Evolutionary conservation across 2,888 invertebrate genomes (phyloP), one percentile per base, ranked within the genome.

Genomic region (Drosophila barbarae): DNA sequence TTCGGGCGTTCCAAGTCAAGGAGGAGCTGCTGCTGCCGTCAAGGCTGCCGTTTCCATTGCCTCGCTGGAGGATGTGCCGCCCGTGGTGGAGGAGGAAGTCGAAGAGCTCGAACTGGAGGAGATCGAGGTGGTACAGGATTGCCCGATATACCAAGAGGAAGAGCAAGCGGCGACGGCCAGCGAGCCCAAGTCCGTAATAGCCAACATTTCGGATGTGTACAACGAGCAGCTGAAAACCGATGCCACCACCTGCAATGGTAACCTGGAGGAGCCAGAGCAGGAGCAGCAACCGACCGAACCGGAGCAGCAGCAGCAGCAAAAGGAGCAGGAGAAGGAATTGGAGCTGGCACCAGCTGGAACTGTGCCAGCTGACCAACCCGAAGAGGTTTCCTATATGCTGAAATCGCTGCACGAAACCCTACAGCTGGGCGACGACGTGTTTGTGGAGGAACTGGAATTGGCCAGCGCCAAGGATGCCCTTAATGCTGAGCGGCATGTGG

Each of bases 401-500:
- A 41, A 55, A 3, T 86, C 86, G 8, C 73, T 86, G 6, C 91
- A 79, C 87, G 90, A 86, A 90, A 90, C 90, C 89, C 86, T 80
- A 73, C 89, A 81, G 85, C 89, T 85, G 77, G 86, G 75, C 12
- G 85, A 84, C 1, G 85, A 87, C 34, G 57, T 87, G 38, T 85
- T 87, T 42, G 58, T 87, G 9, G 87, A 87, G 46, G 87, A 88
- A 38, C 73, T 86, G 9, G 87, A 84, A 51, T 46, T 86, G 51
- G 82, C 85, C 21, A 84, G 77, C 0, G 74, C 77, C 60, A 88
- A 86, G 64, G 83, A 78, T 39, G 47, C 81, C 2, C 67, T 83
- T 28, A 91, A 91, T 59, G 89, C 90, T n/a, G 90, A 90, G 56
- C 90, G 90, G 67, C 91, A 91, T 57, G 90, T 92, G 49, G 89